A percentile compares a stretch with the other conserved stretches of the same genome.
Conservation (phyloP, 2,888 invertebrate genomes). For the Drosophila paranaensis region DNA sequence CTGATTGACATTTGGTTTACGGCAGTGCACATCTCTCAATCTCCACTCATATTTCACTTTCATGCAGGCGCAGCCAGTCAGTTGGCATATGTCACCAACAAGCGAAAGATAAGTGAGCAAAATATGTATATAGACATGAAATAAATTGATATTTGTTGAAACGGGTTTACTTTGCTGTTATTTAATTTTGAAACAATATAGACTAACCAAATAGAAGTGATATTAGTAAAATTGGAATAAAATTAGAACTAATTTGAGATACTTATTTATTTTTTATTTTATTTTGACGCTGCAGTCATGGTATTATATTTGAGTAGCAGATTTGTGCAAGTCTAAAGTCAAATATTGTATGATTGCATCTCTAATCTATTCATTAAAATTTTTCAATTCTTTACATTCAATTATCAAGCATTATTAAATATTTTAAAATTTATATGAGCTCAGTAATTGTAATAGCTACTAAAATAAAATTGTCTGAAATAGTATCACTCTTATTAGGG, state of each 20-base stretch:
- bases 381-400: not conserved
- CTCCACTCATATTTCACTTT: constrained; percentile 60
- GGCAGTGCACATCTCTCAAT: constrained; percentile 25
- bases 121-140: not conserved
- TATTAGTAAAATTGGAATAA: not conserved
- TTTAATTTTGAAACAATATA: not conserved
- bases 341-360: not conserved
- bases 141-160: constrained; percentile 17
- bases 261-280: not conserved
- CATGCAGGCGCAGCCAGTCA: constrained; percentile 8
- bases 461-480: not conserved
- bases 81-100: constrained; percentile 58
- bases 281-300: not conserved
- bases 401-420: not conserved
- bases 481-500: not conserved
- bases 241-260: not conserved
- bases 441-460: not conserved
- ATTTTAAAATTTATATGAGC: not conserved
- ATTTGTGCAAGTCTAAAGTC: too few relatives aligned
- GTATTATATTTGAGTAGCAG: not conserved
- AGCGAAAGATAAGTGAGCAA: constrained; percentile 23
- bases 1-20: constrained; percentile 72
- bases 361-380: not conserved
- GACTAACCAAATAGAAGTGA: not conserved
- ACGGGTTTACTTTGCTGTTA: not conserved